phyloP scores from a whole-genome alignment of 1,140 invertebrate species.

The Drosophila navojoa region DNA sequence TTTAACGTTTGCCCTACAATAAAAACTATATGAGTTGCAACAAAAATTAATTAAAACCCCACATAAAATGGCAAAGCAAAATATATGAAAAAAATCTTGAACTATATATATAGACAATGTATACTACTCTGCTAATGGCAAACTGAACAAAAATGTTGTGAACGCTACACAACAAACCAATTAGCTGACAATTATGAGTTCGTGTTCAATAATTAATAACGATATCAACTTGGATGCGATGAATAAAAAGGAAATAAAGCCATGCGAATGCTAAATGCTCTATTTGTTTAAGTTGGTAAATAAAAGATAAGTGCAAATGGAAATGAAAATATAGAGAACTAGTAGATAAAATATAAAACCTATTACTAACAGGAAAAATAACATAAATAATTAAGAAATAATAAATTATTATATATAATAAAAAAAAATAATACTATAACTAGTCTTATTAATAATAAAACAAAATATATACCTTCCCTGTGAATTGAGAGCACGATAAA shows the following conservation, averaged over 20 bases:
- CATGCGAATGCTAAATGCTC: neutral
- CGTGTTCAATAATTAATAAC: slow-evolving; percentile 39
- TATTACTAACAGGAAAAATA: too few species aligned
- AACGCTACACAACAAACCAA: slow-evolving; percentile 30
- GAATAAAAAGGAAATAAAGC: neutral
- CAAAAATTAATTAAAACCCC: slow-evolving; percentile 41
- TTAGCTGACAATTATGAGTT: slow-evolving; percentile 39
- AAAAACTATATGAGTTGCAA: slow-evolving; percentile 44
- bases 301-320: too few species aligned
- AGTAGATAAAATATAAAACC: too few species aligned
- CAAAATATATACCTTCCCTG: neutral
- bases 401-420: too few species aligned
- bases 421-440: too few species aligned
- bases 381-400: too few species aligned
- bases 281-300: too few species aligned
- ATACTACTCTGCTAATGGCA: slow-evolving; percentile 16
- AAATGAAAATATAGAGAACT: too few species aligned
- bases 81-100: neutral
- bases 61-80: slow-evolving; percentile 4
- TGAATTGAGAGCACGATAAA: neutral
- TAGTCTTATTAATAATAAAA: too few species aligned
- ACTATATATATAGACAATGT: neutral
- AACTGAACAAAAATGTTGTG: slow-evolving; percentile 1
- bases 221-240: neutral
- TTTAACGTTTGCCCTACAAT: slow-evolving; percentile 1